These are phyloP conservation scores for Oplegnathus fasciatus DNA, from an alignment of 2,113 vertebrate species.

Conservation along the genomic window DNA sequence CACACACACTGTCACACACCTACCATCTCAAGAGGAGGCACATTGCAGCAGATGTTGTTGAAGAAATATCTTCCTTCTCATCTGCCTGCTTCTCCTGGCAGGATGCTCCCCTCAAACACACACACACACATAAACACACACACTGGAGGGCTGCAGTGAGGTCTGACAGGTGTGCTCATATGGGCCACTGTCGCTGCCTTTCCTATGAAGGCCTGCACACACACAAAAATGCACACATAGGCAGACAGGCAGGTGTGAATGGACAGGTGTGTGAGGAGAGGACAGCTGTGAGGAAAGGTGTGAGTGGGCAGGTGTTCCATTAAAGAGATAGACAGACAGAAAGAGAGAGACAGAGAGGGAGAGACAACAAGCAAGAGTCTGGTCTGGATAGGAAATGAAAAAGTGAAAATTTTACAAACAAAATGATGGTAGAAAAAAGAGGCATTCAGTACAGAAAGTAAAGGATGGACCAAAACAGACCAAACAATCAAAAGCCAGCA, in stretches of 20 bases:
- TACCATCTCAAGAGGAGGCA: slow-evolving; percentile 73
- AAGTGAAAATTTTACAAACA: background rate
- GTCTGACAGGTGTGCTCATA: slow-evolving; percentile 79
- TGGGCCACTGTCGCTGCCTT: slow-evolving; percentile 68
- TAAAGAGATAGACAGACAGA: slow-evolving; percentile 65
- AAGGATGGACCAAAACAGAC: background rate
- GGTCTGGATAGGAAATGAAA: background rate
- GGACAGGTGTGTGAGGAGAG: slow-evolving; percentile 78
- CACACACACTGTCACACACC: slow-evolving; percentile 30
- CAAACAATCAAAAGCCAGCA: background rate
- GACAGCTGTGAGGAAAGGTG: slow-evolving; percentile 81
- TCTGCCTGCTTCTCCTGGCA: slow-evolving; percentile 74
- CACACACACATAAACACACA: slow-evolving; percentile 52
- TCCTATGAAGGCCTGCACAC: slow-evolving; percentile 48
- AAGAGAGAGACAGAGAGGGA: slow-evolving; percentile 28
- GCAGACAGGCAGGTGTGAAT: slow-evolving; percentile 77
- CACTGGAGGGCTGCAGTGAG: slow-evolving; percentile 57
- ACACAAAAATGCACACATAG: slow-evolving; percentile 32
- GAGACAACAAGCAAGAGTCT: slow-evolving; percentile 14
- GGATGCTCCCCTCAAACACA: slow-evolving; percentile 51
- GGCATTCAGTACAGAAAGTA: background rate
- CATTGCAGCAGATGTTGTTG: slow-evolving; percentile 82
- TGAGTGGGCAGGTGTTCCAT: slow-evolving; percentile 83
- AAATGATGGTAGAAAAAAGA: background rate
- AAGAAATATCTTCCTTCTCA: slow-evolving; percentile 76